A percentile compares a stretch with the other conserved stretches of the same genome.
Evolutionary conservation across 1,140 invertebrate genomes (phyloP).

Genomic region (Drosophila arawakana): DNA sequence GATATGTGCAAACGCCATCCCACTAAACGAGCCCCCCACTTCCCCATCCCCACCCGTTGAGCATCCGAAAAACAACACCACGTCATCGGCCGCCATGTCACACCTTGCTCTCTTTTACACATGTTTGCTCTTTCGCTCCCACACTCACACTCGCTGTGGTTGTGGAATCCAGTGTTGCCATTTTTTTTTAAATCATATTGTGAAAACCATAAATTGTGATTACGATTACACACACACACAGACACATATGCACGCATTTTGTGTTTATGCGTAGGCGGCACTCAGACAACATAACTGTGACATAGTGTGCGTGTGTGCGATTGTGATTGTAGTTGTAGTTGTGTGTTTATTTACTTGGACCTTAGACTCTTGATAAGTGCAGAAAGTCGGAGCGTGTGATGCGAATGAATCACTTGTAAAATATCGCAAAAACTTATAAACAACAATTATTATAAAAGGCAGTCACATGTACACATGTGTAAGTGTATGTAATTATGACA

Average conservation of each 20-base stretch:
- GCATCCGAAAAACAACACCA: slow-evolving; percentile 22
- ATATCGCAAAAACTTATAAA: slow-evolving; percentile 19
- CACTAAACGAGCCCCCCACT: not conserved
- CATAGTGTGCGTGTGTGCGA: not conserved
- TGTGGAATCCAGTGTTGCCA: slow-evolving; percentile 21
- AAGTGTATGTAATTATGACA: slow-evolving; percentile 8
- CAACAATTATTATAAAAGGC: slow-evolving; percentile 1
- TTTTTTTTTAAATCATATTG: slow-evolving; percentile 32
- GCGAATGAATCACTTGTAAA: slow-evolving; percentile 54
- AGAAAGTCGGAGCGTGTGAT: slow-evolving; percentile 35
- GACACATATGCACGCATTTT: slow-evolving; percentile 14
- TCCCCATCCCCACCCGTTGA: not conserved
- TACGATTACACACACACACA: slow-evolving; percentile 28
- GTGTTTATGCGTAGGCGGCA: slow-evolving; percentile 49
- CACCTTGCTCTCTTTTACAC: slow-evolving; percentile 13
- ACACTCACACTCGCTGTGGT: not conserved
- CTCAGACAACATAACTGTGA: not conserved
- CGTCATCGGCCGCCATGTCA: slow-evolving; percentile 34
- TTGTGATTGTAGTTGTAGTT: slow-evolving; percentile 1
- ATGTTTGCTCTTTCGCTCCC: not conserved
- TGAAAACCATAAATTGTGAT: slow-evolving; percentile 48
- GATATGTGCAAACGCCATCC: slow-evolving; percentile 16
- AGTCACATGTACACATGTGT: not conserved
- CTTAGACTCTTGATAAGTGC: slow-evolving; percentile 52
- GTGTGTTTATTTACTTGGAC: slow-evolving; percentile 52